Evolutionary conservation across 2,797 vertebrate genomes (phyloP), one percentile per base, ranked within the genome.

Genomic region (Phoebastria nigripes): DNA sequence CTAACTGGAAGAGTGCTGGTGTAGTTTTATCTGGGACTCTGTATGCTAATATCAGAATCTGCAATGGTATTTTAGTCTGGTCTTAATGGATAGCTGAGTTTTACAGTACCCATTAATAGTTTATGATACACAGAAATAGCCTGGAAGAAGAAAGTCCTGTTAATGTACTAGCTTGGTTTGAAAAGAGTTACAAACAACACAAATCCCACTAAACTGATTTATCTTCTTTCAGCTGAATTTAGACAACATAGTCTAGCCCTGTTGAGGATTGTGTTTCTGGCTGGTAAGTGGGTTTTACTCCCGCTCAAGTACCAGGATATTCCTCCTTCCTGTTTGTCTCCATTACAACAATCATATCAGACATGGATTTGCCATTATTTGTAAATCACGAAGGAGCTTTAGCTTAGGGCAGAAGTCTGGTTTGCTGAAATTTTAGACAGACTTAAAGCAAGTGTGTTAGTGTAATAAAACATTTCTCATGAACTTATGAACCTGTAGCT

Each of bases 401-500:
- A 93, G 51, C 73, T 96, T 93, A 87, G 31, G 79, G 84, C n/a
- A 84, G 93, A 97, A 97, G 47, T 65, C 86, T 86, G 70, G 11
- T 70, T 88, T 87, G 72, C 93, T 97, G 82, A 70, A 97, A 87
- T 94, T 92, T 96, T 89, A 97, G 97, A 97, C 96, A 97, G 94
- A 94, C 87, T 97, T 94, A 88, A 95, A 93, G 83, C 62, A 90
- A 97, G 77, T 91, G 76, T 94, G 93, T 77, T 93, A 96, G 74
- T 89, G 93, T 63, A 96, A 87, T 91, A 94, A 98, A 98, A 97
- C 86, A 93, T 97, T 96, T 89, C 89, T 96, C 72, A 37, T 97
- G 92, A 97, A 97, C 96, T 97, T 97, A 90, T 94, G 96, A 97
- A 98, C 93, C 76, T 94, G 63, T 35, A 72, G 77, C 87, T 84